phyloP scores from a whole-genome alignment of 2,888 invertebrate genomes.

The Tryphoninae sp. region DNA sequence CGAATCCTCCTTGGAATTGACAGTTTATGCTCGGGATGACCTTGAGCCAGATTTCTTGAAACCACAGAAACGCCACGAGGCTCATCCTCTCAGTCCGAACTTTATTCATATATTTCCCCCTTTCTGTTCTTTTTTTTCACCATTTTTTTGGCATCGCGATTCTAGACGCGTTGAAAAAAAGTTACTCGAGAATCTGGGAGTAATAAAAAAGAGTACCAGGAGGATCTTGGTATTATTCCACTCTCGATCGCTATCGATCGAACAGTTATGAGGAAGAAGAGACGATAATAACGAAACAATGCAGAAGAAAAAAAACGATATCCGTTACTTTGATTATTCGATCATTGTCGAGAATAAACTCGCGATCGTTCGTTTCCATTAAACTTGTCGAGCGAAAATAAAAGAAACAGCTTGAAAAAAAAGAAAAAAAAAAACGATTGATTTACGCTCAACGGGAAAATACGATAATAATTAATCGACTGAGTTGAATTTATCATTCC shows the following conservation, averaged over 20 bases:
- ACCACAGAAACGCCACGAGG: constrained; percentile 25
- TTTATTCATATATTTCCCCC: not conserved
- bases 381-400: not conserved
- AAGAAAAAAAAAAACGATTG: constrained; percentile 45
- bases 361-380: constrained; percentile 45
- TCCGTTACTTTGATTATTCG: constrained; percentile 58
- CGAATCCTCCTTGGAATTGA: constrained; percentile 66
- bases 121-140: constrained; percentile 7
- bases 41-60: constrained; percentile 64
- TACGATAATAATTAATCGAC: constrained; percentile 25
- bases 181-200: not conserved
- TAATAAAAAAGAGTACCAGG: not conserved
- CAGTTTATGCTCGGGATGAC: constrained; percentile 67
- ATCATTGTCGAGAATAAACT: constrained; percentile 52
- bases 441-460: constrained; percentile 43
- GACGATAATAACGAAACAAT: constrained; percentile 15
- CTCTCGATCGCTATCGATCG: constrained; percentile 52
- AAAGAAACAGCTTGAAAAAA: constrained; percentile 18
- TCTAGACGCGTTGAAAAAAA: not conserved
- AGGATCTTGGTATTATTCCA: not conserved
- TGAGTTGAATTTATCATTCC: constrained; percentile 44
- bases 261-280: constrained; percentile 53
- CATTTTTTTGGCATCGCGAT: not conserved
- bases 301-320: constrained; percentile 25
- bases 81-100: constrained; percentile 44